Evolutionary conservation across 2,888 invertebrate species (phyloP).

Genomic region (Sericinus montela): DNA sequence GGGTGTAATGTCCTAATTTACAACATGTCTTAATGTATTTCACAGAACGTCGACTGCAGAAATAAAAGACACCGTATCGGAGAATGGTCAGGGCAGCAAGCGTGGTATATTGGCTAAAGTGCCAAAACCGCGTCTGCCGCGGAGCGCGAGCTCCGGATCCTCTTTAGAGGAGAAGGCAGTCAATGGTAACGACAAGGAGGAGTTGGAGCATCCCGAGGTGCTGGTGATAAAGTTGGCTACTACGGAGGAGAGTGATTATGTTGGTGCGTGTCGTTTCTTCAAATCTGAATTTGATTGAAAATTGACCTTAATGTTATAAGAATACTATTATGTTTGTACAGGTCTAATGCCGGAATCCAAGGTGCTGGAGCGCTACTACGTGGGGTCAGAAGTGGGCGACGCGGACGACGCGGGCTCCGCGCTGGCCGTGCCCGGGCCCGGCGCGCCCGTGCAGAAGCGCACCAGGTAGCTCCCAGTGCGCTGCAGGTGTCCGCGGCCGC

Average conservation of each 20-base stretch:
- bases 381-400: slow-evolving; percentile 59
- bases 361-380: slow-evolving; percentile 75
- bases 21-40: not conserved
- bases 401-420: slow-evolving; percentile 60
- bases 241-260: slow-evolving; percentile 62
- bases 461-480: slow-evolving; percentile 64
- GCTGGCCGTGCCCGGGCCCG: slow-evolving; percentile 45
- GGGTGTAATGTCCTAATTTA: too few species aligned
- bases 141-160: slow-evolving; percentile 44
- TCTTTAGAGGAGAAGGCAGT: slow-evolving; percentile 32
- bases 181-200: slow-evolving; percentile 30
- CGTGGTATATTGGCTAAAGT: slow-evolving; percentile 63
- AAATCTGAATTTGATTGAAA: too few species aligned
- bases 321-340: slow-evolving; percentile 22
- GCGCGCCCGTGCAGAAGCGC: slow-evolving; percentile 73
- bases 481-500: too few species aligned
- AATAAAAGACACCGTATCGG: slow-evolving; percentile 45
- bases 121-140: slow-evolving; percentile 51
- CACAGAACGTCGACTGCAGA: slow-evolving; percentile 46
- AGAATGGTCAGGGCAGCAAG: slow-evolving; percentile 47
- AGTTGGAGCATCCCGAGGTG: slow-evolving; percentile 54
- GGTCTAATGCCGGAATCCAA: slow-evolving; percentile 81
- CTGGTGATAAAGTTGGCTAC: slow-evolving; percentile 63
- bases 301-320: too few species aligned
- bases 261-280: slow-evolving; percentile 57